Evolutionary conservation across 1,140 invertebrate species (phyloP).

Genomic region (Hyphantria cunea): DNA sequence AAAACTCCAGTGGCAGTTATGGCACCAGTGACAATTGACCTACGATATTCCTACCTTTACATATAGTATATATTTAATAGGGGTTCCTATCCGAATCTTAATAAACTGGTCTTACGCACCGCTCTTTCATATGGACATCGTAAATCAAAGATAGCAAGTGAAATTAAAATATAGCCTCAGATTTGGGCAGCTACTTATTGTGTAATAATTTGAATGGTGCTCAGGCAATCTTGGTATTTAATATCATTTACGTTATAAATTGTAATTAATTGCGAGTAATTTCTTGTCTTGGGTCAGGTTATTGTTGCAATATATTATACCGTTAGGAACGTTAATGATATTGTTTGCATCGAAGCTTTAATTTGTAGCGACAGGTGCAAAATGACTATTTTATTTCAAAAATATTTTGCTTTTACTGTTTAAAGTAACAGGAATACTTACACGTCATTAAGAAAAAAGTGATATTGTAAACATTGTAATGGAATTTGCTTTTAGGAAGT

Average conservation of each 20-base stretch:
- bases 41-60: constrained; percentile 7
- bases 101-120: constrained; percentile 35
- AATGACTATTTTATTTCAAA: constrained; percentile 9
- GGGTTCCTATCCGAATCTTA: constrained; percentile 17
- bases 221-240: constrained; percentile 31
- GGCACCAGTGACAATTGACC: constrained; percentile 28
- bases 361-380: background rate
- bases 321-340: constrained; percentile 26
- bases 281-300: constrained; percentile 33
- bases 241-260: constrained; percentile 38
- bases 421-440: too few relatives aligned
- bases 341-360: constrained; percentile 17
- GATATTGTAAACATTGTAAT: too few relatives aligned
- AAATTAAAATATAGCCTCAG: constrained; percentile 48
- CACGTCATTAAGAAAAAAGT: too few relatives aligned
- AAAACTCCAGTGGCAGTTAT: constrained; percentile 30
- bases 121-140: constrained; percentile 50
- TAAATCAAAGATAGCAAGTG: constrained; percentile 46
- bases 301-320: constrained; percentile 36
- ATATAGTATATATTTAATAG: constrained; percentile 6
- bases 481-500: too few relatives aligned
- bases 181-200: constrained; percentile 38
- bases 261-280: constrained; percentile 36
- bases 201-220: constrained; percentile 31
- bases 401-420: background rate